Conservation (phyloP, 2,113 vertebrate species). For the Panurus biarmicus region DNA sequence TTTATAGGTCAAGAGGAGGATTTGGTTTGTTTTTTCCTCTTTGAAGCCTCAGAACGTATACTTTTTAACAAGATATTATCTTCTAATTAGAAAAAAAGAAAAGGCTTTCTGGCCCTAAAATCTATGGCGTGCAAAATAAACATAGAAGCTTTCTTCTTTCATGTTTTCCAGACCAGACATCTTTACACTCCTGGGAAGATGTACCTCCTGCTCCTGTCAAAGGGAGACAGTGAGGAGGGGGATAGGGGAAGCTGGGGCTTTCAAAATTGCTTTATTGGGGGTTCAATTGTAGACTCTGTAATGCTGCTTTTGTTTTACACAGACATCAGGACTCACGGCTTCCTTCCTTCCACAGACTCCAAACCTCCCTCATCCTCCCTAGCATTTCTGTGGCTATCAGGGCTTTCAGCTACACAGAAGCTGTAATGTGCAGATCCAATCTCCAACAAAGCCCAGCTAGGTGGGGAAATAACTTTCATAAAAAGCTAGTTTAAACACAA, state of each 20-base stretch:
- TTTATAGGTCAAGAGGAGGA: neutral
- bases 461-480: neutral
- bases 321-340: neutral
- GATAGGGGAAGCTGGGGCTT: neutral
- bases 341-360: neutral
- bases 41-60: slow-evolving; percentile 8
- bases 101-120: slow-evolving; percentile 28
- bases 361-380: neutral
- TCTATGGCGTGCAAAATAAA: neutral
- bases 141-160: slow-evolving; percentile 32
- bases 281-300: neutral
- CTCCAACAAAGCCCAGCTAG: neutral
- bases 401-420: neutral
- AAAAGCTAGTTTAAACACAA: neutral
- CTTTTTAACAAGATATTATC: slow-evolving; percentile 38
- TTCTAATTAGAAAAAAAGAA: slow-evolving; percentile 17
- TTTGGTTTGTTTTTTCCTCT: neutral
- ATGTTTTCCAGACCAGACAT: slow-evolving; percentile 49
- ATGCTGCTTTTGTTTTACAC: slow-evolving; percentile 35
- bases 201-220: slow-evolving; percentile 34
- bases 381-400: neutral
- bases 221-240: slow-evolving; percentile 9
- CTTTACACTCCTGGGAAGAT: slow-evolving; percentile 18
- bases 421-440: neutral
- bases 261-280: slow-evolving; percentile 55